Percentiles rank a stretch among this genome's conserved stretches.
Evolutionary conservation across 2,113 vertebrate species (phyloP).

Genomic region (Stegastes partitus): DNA sequence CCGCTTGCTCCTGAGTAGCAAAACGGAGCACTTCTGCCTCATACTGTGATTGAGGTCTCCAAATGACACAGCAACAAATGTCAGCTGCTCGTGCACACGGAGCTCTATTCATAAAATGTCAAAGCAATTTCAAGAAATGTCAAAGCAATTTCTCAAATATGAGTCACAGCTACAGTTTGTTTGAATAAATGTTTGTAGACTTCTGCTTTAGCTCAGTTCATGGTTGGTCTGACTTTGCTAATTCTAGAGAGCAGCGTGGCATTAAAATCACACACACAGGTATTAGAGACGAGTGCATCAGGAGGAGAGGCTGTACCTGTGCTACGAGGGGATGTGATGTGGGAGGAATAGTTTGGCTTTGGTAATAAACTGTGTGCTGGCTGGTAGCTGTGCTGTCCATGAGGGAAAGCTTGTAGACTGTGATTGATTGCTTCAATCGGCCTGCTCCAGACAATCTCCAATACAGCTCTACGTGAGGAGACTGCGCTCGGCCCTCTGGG

Average conservation of each 20-base stretch:
- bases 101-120: conserved; percentile 4
- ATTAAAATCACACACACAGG: neutral
- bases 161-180: neutral
- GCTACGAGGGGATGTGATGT: neutral
- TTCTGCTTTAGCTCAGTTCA: neutral
- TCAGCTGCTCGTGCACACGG: neutral
- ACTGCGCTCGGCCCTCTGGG: conserved; percentile 48
- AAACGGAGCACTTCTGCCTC: neutral
- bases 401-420: conserved; percentile 36
- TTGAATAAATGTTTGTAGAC: neutral
- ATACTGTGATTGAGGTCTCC: neutral
- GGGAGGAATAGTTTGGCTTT: conserved; percentile 21
- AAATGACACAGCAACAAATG: neutral
- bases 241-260: neutral
- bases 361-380: conserved; percentile 31
- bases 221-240: neutral
- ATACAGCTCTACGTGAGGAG: conserved; percentile 73
- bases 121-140: conserved; percentile 9
- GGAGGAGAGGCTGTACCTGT: neutral
- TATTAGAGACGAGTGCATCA: neutral
- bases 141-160: conserved; percentile 11
- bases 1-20: neutral
- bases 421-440: conserved; percentile 76
- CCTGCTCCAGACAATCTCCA: conserved; percentile 68
- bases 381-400: conserved; percentile 29